These are phyloP conservation scores for Ericerus pela DNA, from an alignment of 1,140 invertebrate species.

Conservation along the genomic window DNA sequence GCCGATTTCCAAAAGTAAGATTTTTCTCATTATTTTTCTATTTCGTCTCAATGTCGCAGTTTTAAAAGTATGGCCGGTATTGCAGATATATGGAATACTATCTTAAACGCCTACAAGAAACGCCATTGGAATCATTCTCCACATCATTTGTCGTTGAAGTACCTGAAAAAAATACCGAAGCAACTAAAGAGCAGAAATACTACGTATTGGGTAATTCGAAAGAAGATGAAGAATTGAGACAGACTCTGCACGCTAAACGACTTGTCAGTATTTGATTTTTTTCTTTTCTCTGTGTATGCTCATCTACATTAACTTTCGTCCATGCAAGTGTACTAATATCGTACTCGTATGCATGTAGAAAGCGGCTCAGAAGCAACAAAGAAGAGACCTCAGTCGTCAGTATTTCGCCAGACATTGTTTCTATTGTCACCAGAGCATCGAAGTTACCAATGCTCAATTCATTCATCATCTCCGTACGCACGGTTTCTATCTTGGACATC, in stretches of 20 bases:
- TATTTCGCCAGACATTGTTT: not conserved
- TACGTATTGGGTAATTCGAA: not conserved
- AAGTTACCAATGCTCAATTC: not conserved
- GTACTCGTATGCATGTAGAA: not conserved
- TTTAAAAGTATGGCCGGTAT: not conserved
- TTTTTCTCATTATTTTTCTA: not conserved
- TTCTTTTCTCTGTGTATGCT: not conserved
- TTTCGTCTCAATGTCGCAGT: not conserved
- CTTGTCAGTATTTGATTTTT: not conserved
- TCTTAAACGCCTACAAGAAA: not conserved
- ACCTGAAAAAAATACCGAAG: not conserved
- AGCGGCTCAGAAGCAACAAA: constrained; percentile 1
- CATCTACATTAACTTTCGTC: not conserved
- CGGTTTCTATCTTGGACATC: constrained; percentile 2
- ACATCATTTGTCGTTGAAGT: not conserved
- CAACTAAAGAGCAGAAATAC: constrained; percentile 1
- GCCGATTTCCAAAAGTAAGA: constrained; percentile 4
- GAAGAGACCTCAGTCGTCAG: not conserved
- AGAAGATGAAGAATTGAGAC: not conserved
- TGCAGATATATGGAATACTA: constrained; percentile 6
- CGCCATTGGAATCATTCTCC: not conserved
- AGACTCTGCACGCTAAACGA: not conserved
- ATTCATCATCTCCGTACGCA: not conserved
- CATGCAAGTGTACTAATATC: not conserved
- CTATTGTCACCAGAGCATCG: not conserved